These are phyloP conservation scores for Diorhabda sublineata DNA, from an alignment of 1,140 invertebrate species.

Conservation along the genomic window DNA sequence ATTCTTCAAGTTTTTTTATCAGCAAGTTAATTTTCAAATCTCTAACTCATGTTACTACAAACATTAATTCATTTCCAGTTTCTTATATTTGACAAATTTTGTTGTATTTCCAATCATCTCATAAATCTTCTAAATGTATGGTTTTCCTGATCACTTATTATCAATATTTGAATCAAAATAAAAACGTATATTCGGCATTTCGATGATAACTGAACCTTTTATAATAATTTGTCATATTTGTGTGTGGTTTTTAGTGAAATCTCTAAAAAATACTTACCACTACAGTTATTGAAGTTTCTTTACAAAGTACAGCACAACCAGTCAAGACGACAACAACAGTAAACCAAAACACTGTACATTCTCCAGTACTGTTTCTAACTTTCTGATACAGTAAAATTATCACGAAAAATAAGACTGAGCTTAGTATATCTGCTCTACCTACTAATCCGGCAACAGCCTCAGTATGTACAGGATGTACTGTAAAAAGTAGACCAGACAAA, in stretches of 20 bases:
- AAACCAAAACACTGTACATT: conserved; percentile 26
- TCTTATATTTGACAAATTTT: no score
- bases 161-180: background rate
- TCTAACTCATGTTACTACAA: no score
- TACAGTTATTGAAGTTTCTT: conserved; percentile 89
- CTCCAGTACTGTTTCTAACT: conserved; percentile 8
- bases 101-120: no score
- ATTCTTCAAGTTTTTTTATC: no score
- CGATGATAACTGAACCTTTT: no score
- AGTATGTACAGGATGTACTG: conserved; percentile 92
- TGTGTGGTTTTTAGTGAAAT: background rate
- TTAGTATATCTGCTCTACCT: conserved; percentile 86
- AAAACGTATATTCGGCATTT: no score
- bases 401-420: conserved; percentile 71
- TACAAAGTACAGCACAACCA: conserved; percentile 75
- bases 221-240: no score
- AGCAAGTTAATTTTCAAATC: no score
- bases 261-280: conserved; percentile 59
- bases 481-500: conserved; percentile 69
- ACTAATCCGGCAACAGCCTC: conserved; percentile 96
- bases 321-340: conserved; percentile 51
- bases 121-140: no score
- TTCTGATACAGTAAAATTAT: conserved; percentile 62
- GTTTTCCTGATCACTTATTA: no score
- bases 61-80: no score